Conservation (phyloP, 2,113 vertebrate genomes). For the Vimba vimba region DNA sequence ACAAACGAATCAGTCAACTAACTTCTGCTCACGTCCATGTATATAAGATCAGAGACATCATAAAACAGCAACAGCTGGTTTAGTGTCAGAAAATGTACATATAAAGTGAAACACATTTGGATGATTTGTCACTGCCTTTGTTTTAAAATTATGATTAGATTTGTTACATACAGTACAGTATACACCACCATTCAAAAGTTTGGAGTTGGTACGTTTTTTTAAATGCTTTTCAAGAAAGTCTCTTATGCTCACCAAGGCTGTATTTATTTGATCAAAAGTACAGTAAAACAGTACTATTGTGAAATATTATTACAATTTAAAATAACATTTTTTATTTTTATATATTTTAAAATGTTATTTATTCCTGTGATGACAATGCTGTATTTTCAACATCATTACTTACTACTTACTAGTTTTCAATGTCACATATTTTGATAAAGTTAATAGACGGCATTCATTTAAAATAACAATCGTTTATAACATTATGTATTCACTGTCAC, state of each 20-base stretch:
- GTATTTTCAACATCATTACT: not conserved
- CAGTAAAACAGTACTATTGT: not conserved
- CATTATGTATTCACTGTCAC: not conserved
- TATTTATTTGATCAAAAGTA: not conserved
- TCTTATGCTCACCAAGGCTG: not conserved
- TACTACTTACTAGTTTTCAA: no score
- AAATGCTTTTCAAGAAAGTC: not conserved
- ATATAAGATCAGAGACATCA: not conserved
- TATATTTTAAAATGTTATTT: not conserved
- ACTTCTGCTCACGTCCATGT: conserved; percentile 11
- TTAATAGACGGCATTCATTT: not conserved
- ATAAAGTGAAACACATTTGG: not conserved
- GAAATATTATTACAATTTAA: not conserved
- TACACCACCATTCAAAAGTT: not conserved
- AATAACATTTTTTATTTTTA: not conserved
- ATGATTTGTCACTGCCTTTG: not conserved
- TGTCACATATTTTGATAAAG: not conserved
- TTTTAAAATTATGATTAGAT: not conserved
- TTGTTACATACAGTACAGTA: not conserved
- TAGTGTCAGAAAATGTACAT: conserved; percentile 7
- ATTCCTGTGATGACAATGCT: not conserved
- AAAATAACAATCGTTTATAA: not conserved
- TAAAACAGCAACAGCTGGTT: conserved; percentile 15
- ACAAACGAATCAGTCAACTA: conserved; percentile 7
- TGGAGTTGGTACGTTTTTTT: not conserved